phyloP scores from a whole-genome alignment of 2,888 invertebrate species.

The Anagyrus pseudococci region DNA sequence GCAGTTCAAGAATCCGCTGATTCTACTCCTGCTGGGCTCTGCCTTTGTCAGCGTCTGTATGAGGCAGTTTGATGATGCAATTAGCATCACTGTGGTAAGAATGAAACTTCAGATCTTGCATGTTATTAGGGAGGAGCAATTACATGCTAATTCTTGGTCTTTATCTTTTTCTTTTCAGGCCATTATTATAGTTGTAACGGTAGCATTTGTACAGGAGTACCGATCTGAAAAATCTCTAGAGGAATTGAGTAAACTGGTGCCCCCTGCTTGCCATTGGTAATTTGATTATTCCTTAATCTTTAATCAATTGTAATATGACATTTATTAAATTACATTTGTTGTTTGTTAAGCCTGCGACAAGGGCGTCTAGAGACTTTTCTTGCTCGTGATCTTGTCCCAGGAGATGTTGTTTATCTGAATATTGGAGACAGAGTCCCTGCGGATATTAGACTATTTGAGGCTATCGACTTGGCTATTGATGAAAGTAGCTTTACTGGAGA shows the following conservation, averaged over 20 bases:
- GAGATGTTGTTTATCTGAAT: conserved; percentile 91
- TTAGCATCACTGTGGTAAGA: conserved; percentile 97
- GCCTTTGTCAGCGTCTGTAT: conserved; percentile 94
- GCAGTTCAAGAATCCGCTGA: conserved; percentile 96
- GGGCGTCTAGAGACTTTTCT: conserved; percentile 87
- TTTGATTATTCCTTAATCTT: conserved; percentile 39
- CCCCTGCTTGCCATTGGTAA: conserved; percentile 93
- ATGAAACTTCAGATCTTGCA: too few relatives aligned
- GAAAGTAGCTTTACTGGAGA: conserved; percentile 99
- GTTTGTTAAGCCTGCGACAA: conserved; percentile 76
- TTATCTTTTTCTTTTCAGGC: conserved; percentile 61
- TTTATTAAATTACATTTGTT: conserved; percentile 16
- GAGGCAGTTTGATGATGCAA: conserved; percentile 98
- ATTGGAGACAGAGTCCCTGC: conserved; percentile 98
- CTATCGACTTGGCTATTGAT: conserved; percentile 91
- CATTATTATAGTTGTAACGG: conserved; percentile 88
- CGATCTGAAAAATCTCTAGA: conserved; percentile 97
- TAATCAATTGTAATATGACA: background rate
- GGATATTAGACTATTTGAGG: conserved; percentile 92
- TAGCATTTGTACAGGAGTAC: conserved; percentile 99
- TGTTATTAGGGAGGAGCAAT: too few relatives aligned
- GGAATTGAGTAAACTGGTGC: conserved; percentile 95
- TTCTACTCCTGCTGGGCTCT: conserved; percentile 89
- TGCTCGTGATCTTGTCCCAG: conserved; percentile 95
- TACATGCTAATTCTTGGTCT: too few relatives aligned